phyloP scores from a whole-genome alignment of 2,113 vertebrate genomes.

The Myanophis thanlyinensis region DNA sequence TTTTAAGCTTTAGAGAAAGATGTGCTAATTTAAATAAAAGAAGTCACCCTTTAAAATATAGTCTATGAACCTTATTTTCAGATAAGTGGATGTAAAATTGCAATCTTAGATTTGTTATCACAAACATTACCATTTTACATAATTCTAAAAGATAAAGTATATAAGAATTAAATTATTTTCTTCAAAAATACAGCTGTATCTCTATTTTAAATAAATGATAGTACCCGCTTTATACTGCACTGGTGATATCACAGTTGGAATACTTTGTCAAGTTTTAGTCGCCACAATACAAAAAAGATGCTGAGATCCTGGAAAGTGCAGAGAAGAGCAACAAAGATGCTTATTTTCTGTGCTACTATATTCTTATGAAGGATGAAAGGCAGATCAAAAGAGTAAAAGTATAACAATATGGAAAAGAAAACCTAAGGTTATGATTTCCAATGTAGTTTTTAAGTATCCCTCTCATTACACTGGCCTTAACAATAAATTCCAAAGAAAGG shows the following conservation, averaged over 20 bases:
- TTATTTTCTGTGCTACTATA: neutral
- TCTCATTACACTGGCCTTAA: neutral
- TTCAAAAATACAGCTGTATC: neutral
- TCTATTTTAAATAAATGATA: neutral
- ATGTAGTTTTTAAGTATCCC: neutral
- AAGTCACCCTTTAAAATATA: neutral
- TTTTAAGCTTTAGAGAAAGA: neutral
- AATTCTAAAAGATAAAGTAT: neutral
- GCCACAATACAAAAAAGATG: neutral
- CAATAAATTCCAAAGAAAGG: neutral
- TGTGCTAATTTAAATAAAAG: neutral
- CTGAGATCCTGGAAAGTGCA: neutral
- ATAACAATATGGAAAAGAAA: neutral
- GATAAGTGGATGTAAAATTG: neutral
- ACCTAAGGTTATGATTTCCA: neutral
- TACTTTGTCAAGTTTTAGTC: neutral
- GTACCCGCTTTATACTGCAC: neutral
- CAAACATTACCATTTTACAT: neutral
- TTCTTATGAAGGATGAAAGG: neutral
- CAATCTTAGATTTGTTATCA: neutral
- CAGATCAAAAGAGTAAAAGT: neutral
- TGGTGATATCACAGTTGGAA: neutral
- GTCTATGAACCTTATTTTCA: neutral
- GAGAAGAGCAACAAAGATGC: neutral
- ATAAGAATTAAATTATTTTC: neutral